These are phyloP conservation scores for Leucosticte australis DNA, from an alignment of 2,113 vertebrate species.

Conservation along the genomic window DNA sequence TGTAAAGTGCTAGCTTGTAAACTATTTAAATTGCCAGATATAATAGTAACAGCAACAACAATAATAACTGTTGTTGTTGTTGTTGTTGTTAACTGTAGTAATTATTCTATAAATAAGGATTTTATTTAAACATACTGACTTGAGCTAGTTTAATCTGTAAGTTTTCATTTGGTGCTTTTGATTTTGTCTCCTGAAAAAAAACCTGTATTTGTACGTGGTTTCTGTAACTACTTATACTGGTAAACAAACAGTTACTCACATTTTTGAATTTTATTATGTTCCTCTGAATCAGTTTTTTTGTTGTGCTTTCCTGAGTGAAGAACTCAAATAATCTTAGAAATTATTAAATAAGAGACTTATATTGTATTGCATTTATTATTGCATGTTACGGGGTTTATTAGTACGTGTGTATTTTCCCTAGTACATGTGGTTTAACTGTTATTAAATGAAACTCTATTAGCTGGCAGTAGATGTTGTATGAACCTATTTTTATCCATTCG, in stretches of 20 bases:
- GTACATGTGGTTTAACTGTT: accelerated
- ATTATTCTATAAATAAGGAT: neutral
- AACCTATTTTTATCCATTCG: neutral
- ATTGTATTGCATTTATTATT: neutral
- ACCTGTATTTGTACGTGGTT: neutral
- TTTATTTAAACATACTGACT: neutral
- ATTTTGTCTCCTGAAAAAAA: neutral
- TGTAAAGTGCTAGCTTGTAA: neutral
- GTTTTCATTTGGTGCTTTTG: neutral
- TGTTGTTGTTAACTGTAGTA: neutral
- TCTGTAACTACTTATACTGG: neutral
- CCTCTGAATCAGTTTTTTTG: neutral
- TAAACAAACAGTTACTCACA: neutral
- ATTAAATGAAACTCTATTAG: neutral
- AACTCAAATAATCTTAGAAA: neutral
- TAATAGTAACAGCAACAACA: too few relatives aligned
- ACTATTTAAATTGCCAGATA: neutral
- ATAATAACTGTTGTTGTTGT: too few relatives aligned
- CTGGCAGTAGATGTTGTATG: neutral
- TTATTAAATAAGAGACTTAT: neutral
- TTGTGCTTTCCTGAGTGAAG: neutral
- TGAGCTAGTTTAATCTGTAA: neutral
- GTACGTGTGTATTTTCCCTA: neutral
- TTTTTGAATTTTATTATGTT: neutral
- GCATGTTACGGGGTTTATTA: neutral